Conservation (phyloP, 2,888 invertebrate species). For the Cryptophagus acutangulus region DNA sequence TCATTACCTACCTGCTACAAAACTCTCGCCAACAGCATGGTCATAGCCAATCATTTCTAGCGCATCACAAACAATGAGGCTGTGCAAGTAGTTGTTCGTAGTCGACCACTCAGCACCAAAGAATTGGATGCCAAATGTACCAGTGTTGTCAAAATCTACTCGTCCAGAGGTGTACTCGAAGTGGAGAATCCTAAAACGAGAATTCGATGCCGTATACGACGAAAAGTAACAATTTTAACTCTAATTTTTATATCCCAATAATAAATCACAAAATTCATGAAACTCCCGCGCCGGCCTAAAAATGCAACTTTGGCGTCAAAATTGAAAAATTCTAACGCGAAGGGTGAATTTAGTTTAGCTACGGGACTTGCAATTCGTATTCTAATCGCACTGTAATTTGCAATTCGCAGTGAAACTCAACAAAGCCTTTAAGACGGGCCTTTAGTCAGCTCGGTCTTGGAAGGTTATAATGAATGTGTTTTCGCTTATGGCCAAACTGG, state of each 20-base stretch:
- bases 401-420: slow-evolving; percentile 69
- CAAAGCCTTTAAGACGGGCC: slow-evolving; percentile 93
- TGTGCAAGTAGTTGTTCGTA: slow-evolving; percentile 95
- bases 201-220: slow-evolving; percentile 96
- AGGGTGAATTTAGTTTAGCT: too few species aligned
- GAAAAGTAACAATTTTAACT: slow-evolving; percentile 50
- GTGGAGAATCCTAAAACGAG: slow-evolving; percentile 77
- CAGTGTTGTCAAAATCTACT: slow-evolving; percentile 79
- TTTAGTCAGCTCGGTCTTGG: slow-evolving; percentile 89
- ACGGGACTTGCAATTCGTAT: too few species aligned
- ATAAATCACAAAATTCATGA: not conserved
- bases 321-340: not conserved
- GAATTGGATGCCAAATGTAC: slow-evolving; percentile 71
- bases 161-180: slow-evolving; percentile 84
- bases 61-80: slow-evolving; percentile 61
- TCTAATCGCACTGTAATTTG: too few species aligned
- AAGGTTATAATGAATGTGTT: slow-evolving; percentile 98
- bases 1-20: too few species aligned
- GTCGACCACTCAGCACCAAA: slow-evolving; percentile 88
- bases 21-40: too few species aligned
- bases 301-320: not conserved
- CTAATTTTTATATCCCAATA: not conserved
- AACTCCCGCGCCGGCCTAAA: not conserved
- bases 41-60: slow-evolving; percentile 18
- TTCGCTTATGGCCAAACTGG: slow-evolving; percentile 99